Evolutionary conservation across 2,888 invertebrate species (phyloP).

Genomic region (Tridacna crocea): DNA sequence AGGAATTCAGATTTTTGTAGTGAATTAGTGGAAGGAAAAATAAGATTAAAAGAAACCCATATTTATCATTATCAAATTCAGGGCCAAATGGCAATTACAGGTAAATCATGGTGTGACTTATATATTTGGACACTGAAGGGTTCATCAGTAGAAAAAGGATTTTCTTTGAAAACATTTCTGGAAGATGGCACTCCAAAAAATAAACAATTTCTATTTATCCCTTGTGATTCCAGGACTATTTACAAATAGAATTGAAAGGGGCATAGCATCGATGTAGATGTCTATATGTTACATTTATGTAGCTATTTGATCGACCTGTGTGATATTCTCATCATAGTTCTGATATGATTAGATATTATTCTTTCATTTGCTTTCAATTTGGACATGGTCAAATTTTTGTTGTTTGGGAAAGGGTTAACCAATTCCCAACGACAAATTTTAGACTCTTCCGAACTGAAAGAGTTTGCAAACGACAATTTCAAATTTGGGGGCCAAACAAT

Average conservation of each 20-base stretch:
- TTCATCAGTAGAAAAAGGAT: conserved; percentile 36
- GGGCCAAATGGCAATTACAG: conserved; percentile 38
- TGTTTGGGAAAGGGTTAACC: too few species aligned
- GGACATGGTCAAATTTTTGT: too few species aligned
- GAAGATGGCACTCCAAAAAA: conserved; percentile 21
- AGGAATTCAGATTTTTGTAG: conserved; percentile 25
- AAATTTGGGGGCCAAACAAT: conserved; percentile 31
- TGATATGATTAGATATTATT: too few species aligned
- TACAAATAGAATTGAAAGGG: conserved; percentile 16
- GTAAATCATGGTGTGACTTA: conserved; percentile 45
- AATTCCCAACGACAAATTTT: too few species aligned
- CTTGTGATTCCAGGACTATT: conserved; percentile 40
- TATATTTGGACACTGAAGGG: conserved; percentile 41
- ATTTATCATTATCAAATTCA: conserved; percentile 40
- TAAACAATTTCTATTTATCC: conserved; percentile 28
- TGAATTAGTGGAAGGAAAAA: conserved; percentile 11
- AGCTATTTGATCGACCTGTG: too few species aligned
- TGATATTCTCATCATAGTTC: too few species aligned
- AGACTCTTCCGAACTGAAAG: too few species aligned
- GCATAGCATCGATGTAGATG: too few species aligned
- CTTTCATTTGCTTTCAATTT: too few species aligned
- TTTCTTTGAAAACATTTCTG: conserved; percentile 37
- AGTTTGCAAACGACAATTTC: not conserved
- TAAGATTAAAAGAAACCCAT: conserved; percentile 34
- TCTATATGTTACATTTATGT: too few species aligned